A percentile compares a stretch with the other conserved stretches of the same genome.
Evolutionary conservation across 2,797 vertebrate species (phyloP).

Genomic region (Taenioides sp.): DNA sequence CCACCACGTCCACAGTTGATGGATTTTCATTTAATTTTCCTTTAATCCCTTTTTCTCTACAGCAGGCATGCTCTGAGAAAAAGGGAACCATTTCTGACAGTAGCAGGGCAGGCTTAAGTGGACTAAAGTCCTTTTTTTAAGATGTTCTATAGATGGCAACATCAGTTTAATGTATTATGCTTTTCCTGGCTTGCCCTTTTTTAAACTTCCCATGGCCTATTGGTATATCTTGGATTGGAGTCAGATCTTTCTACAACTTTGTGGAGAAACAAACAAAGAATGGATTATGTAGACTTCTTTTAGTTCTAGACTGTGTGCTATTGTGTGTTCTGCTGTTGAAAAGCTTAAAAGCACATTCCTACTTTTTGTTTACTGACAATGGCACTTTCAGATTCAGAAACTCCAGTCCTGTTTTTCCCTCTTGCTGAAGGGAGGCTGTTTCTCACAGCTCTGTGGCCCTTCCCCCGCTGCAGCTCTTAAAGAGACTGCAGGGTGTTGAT

Average conservation of each 20-base stretch:
- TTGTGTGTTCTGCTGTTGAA: neutral
- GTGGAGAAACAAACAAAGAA: neutral
- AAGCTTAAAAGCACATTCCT: neutral
- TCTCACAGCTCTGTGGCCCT: neutral
- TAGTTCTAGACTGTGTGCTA: neutral
- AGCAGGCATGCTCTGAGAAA: neutral
- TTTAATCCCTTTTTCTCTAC: neutral
- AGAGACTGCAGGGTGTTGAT: rapidly evolving
- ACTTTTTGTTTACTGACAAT: too few relatives aligned
- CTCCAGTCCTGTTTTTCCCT: neutral
- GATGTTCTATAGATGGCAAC: conserved; percentile 39
- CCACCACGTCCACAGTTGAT: too few relatives aligned
- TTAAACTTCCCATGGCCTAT: conserved; percentile 64
- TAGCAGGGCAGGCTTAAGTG: neutral
- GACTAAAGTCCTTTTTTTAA: conserved; percentile 20
- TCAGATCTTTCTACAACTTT: neutral
- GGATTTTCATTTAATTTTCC: too few relatives aligned
- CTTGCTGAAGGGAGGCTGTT: neutral
- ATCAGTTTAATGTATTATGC: conserved; percentile 36
- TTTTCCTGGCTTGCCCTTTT: conserved; percentile 47
- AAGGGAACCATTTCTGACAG: neutral
- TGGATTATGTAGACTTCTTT: neutral
- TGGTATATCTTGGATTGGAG: conserved; percentile 7
- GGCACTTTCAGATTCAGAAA: neutral
- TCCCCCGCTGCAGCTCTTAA: conserved; percentile 13